Evolutionary conservation across 2,888 invertebrate species (phyloP).

Genomic region (Druceiella hillmani): DNA sequence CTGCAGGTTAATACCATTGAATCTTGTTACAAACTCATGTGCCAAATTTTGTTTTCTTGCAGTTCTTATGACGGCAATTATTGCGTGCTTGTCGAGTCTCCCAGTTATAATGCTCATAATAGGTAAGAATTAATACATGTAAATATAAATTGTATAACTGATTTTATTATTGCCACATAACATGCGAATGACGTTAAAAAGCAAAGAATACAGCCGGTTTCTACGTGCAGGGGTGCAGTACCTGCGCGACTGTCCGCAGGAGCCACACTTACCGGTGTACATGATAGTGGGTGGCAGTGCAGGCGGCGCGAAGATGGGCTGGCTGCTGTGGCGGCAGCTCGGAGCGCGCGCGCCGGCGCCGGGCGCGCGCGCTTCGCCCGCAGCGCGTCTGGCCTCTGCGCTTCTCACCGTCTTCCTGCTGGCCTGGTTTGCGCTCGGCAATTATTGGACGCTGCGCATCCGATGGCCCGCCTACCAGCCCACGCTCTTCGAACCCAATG

Average conservation of each 20-base stretch:
- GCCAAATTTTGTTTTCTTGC: conserved; percentile 37
- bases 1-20: no score
- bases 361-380: conserved; percentile 47
- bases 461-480: conserved; percentile 72
- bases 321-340: conserved; percentile 62
- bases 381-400: conserved; percentile 59
- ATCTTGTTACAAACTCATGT: no score
- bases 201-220: not conserved
- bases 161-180: not conserved
- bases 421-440: conserved; percentile 73
- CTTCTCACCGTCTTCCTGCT: conserved; percentile 64
- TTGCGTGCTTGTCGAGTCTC: conserved; percentile 61
- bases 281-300: conserved; percentile 79
- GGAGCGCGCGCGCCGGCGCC: conserved; percentile 53
- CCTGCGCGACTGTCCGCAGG: conserved; percentile 71
- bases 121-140: conserved; percentile 52
- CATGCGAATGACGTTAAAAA: not conserved
- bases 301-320: conserved; percentile 64
- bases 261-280: conserved; percentile 73
- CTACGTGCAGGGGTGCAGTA: conserved; percentile 64
- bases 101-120: conserved; percentile 72
- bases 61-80: conserved; percentile 66
- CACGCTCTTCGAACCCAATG: conserved; percentile 67
- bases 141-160: not conserved
- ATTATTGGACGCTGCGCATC: conserved; percentile 72